These are phyloP conservation scores for Coenobita brevimanus DNA, from an alignment of 1,140 invertebrate species.

Conservation along the genomic window DNA sequence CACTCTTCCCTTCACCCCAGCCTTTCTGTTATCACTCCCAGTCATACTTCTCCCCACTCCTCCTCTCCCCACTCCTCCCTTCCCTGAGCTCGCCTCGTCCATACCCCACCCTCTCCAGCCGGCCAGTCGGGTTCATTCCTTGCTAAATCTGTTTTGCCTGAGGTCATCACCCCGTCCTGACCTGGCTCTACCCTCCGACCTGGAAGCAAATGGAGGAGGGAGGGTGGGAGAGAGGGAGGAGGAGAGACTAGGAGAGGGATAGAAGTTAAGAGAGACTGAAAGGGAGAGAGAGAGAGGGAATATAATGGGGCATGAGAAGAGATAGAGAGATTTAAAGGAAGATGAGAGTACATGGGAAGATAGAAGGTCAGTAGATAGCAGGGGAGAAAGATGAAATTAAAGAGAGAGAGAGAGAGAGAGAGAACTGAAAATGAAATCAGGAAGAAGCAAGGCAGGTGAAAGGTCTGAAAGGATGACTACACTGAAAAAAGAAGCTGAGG, in stretches of 20 bases:
- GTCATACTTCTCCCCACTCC: not conserved
- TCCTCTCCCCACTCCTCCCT: too few relatives aligned
- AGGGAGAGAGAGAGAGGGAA: not conserved
- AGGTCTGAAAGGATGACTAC: not conserved
- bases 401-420: not conserved
- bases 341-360: not conserved
- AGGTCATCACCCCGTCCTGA: too few relatives aligned
- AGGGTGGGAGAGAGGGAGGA: not conserved
- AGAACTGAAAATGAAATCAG: not conserved
- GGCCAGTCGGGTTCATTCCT: too few relatives aligned
- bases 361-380: not conserved
- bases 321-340: not conserved
- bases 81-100: too few relatives aligned
- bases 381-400: not conserved
- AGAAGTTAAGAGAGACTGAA: not conserved
- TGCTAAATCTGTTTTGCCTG: too few relatives aligned
- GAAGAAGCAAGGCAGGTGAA: not conserved
- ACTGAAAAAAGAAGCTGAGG: not conserved
- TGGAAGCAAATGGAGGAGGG: not conserved
- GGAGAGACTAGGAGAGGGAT: not conserved
- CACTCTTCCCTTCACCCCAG: too few relatives aligned
- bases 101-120: too few relatives aligned
- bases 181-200: too few relatives aligned
- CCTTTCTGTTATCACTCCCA: too few relatives aligned
- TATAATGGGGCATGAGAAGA: not conserved